Evolutionary conservation across 2,888 invertebrate species (phyloP), one percentile per base, ranked within the genome.

Genomic region (Hanleya hanleyi): DNA sequence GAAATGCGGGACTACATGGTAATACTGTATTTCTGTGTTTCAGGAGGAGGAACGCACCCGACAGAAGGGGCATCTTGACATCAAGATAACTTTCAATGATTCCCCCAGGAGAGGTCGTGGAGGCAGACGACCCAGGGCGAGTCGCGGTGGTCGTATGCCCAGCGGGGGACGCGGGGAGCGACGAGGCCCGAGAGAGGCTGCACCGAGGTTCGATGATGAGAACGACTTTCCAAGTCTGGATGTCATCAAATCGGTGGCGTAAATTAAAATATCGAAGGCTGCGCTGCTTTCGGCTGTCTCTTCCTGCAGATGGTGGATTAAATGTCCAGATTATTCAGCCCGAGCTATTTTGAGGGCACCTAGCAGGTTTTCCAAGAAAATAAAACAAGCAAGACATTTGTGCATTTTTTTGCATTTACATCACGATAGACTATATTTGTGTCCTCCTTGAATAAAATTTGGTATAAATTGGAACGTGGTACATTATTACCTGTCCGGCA

Each of bases 201-300:
- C 87, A 38, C 96, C 97, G 29, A 96, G 97, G 91, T 96, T 98
- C 81, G 97, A 97, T 91, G 97, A 97, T 92, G 97, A 96, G 93
- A 95, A 95, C 91, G 97, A 97, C 92, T 97, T 98, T 92, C 97
- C 97, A 84, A 96, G 96, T 90, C 94, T 97, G 91, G 57, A 32
- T 4, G 57, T 57, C 32, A 95, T 96, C 67, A 86, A 86, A 69
- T 79, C 84, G 38, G 82, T 78, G 71, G 84, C 85, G 64, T 85
- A 79, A 82, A 69, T n/a, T n/a, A n/a, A n/a, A n/a, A n/a, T n/a
- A n/a, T n/a, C n/a, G 57, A 57, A 26, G 57, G 22, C 29, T 15
- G 15, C 22, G 2, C 7, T 32, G 15, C 1, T 26, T 15, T 4
- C 26, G 15, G 22, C 2, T 57, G 29, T 29, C 57, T 57, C 32